A percentile compares a stretch with the other conserved stretches of the same genome.
Evolutionary conservation across 2,888 invertebrate species (phyloP).

Genomic region (Netelia inedita): DNA sequence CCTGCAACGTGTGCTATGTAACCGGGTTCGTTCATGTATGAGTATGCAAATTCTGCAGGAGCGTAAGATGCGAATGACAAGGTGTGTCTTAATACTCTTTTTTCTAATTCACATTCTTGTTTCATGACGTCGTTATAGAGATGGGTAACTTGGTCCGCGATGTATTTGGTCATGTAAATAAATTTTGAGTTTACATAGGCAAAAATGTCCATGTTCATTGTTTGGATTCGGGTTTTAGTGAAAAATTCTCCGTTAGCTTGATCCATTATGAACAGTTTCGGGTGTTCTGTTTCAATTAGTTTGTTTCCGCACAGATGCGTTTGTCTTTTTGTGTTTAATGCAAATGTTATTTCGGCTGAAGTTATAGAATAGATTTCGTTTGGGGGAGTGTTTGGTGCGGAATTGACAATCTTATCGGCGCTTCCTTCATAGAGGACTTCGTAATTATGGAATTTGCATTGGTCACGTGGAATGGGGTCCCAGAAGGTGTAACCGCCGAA

Average conservation of each 20-base stretch:
- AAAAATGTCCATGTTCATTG: no score
- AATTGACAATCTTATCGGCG: conserved; percentile 22
- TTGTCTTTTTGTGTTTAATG: not conserved
- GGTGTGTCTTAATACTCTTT: not conserved
- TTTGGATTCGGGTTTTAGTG: no score
- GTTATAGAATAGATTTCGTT: no score
- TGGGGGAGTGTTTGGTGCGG: not conserved
- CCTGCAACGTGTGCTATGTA: conserved; percentile 10
- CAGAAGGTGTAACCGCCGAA: conserved; percentile 44
- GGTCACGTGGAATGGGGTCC: conserved; percentile 12
- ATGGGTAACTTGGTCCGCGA: no score
- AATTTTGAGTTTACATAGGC: no score
- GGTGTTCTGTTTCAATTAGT: conserved; percentile 1
- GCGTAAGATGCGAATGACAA: not conserved
- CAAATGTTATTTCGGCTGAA: conserved; percentile 17
- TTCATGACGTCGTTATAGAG: no score
- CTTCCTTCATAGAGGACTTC: no score
- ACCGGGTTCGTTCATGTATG: conserved; percentile 4
- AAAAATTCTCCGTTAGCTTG: not conserved
- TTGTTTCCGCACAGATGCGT: not conserved
- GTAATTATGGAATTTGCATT: no score
- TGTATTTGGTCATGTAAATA: no score
- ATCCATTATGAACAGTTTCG: conserved; percentile 3
- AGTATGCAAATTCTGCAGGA: not conserved
- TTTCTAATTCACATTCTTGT: no score